Conservation (phyloP, 2,113 vertebrate genomes). For the Salvelinus sp. region DNA sequence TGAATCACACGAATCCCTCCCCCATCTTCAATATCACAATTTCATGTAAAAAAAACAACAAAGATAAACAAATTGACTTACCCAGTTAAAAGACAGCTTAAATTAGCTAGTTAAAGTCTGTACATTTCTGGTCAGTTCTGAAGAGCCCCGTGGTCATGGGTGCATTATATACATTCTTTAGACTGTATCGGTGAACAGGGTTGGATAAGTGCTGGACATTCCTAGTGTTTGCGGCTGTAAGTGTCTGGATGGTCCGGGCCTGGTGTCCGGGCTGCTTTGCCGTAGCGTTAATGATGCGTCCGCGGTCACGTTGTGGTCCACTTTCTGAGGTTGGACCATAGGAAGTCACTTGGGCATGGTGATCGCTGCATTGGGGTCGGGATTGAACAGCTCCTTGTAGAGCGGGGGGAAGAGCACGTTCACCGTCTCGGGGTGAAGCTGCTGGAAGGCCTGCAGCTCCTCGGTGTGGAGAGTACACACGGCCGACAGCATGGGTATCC, state of each 20-base stretch:
- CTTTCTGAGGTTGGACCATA: constrained; percentile 31
- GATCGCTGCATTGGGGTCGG: constrained; percentile 87
- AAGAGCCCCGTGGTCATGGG: constrained; percentile 77
- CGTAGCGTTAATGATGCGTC: neutral
- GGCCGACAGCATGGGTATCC: constrained; percentile 95
- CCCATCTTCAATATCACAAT: constrained; percentile 73
- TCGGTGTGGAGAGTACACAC: constrained; percentile 98
- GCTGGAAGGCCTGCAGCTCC: constrained; percentile 98
- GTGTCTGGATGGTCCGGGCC: constrained; percentile 49
- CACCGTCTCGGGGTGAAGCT: constrained; percentile 96
- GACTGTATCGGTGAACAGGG: constrained; percentile 99
- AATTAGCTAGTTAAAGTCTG: constrained; percentile 75
- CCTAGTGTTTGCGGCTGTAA: constrained; percentile 87
- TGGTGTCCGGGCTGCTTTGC: neutral
- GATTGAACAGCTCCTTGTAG: constrained; percentile 99
- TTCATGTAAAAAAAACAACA: constrained; percentile 40
- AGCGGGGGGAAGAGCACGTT: constrained; percentile 96
- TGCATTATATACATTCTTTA: constrained; percentile 99
- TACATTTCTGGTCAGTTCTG: constrained; percentile 81
- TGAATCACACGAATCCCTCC: constrained; percentile 73
- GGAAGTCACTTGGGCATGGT: constrained; percentile 91
- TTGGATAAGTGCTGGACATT: constrained; percentile 98
- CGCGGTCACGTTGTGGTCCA: constrained; percentile 39
- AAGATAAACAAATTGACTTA: constrained; percentile 75
- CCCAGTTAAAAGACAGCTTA: constrained; percentile 78